These are phyloP conservation scores for Oscheius onirici DNA, from an alignment of 2,888 invertebrate genomes.

Conservation along the genomic window DNA sequence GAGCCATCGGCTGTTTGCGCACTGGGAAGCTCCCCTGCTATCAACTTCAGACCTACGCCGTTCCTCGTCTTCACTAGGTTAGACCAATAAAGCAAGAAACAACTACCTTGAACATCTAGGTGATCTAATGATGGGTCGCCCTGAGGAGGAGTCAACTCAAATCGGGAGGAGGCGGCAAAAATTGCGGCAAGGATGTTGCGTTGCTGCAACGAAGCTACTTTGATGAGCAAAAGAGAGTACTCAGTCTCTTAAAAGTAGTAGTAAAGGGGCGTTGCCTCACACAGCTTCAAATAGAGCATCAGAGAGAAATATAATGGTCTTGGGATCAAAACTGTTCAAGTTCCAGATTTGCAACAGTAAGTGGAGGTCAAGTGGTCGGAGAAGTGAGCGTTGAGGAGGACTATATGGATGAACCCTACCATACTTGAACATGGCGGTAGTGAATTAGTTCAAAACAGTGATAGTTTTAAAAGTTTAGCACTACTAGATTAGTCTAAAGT, in stretches of 20 bases:
- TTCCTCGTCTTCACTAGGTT: neutral
- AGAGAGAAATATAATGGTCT: neutral
- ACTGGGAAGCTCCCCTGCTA: conserved; percentile 23
- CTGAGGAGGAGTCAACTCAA: neutral
- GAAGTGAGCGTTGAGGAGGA: too few species aligned
- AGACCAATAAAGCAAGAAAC: too few species aligned
- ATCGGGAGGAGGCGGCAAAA: neutral
- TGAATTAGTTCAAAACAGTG: too few species aligned
- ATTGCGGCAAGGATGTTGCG: conserved; percentile 8
- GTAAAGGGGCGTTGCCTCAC: neutral
- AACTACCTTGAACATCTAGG: too few species aligned
- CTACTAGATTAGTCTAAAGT: too few species aligned
- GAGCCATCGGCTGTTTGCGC: conserved; percentile 31
- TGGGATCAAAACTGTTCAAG: neutral
- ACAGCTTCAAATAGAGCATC: conserved; percentile 1
- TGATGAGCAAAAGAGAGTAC: conserved; percentile 20
- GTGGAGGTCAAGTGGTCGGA: conserved; percentile 15
- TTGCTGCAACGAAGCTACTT: conserved; percentile 19
- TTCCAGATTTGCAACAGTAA: conserved; percentile 1
- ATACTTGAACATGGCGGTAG: too few species aligned
- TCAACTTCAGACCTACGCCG: conserved; percentile 5
- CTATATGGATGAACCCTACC: too few species aligned
- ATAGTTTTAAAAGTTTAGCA: too few species aligned
- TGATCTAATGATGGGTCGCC: too few species aligned
- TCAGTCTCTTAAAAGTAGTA: conserved; percentile 6